Conservation (phyloP, 2,888 invertebrate species). For the Heteropelma amictum region DNA sequence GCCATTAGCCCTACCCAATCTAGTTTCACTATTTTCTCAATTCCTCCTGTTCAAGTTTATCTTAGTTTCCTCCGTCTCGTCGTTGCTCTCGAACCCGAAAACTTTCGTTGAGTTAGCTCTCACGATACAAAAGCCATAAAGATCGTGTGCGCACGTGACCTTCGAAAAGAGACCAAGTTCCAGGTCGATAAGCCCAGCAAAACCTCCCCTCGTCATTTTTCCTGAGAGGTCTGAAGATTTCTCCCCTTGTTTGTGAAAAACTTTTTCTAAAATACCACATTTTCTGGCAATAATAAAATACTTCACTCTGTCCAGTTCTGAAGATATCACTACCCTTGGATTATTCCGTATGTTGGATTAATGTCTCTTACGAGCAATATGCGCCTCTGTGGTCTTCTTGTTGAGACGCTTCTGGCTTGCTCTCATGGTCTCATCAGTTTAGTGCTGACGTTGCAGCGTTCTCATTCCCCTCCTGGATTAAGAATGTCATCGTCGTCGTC, state of each 20-base stretch:
- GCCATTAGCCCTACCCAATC: slow-evolving; percentile 6
- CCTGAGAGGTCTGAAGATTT: not conserved
- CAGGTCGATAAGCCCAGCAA: not conserved
- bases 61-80: not conserved
- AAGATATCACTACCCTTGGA: slow-evolving; percentile 10
- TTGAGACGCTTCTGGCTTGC: slow-evolving; percentile 28
- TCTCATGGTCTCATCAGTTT: slow-evolving; percentile 36
- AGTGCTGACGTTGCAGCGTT: slow-evolving; percentile 36
- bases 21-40: slow-evolving; percentile 13
- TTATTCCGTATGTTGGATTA: slow-evolving; percentile 10
- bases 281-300: slow-evolving; percentile 13
- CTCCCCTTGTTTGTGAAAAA: not conserved
- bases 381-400: slow-evolving; percentile 5
- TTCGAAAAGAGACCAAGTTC: slow-evolving; percentile 33
- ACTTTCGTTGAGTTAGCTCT: slow-evolving; percentile 55
- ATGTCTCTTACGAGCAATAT: not conserved
- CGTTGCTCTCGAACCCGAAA: slow-evolving; percentile 1
- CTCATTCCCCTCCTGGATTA: slow-evolving; percentile 40
- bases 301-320: not conserved
- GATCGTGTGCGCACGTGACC: slow-evolving; percentile 54
- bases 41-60: no score
- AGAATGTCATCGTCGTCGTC: slow-evolving; percentile 19
- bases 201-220: not conserved
- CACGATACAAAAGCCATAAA: slow-evolving; percentile 57
- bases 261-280: not conserved